Evolutionary conservation across 2,797 vertebrate genomes (phyloP), one percentile per base, ranked within the genome.

Genomic region (Meda fulgida): DNA sequence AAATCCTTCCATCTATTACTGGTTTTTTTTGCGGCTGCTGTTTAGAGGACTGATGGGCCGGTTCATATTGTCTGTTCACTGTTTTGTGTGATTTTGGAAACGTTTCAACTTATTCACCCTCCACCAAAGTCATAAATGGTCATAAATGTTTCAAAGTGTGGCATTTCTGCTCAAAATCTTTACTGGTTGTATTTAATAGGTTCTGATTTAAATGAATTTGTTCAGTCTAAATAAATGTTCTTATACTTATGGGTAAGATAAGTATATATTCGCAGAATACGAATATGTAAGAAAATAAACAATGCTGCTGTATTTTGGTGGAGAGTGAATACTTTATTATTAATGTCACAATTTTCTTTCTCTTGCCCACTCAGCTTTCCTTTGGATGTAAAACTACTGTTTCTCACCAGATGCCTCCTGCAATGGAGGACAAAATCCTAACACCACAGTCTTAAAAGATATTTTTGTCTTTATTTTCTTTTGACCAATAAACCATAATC

Each of bases 401-500:
- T 43, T 51, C 51, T 58, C 51, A 71, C 67, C 80, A 58, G 80
- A 51, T 70, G 46, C 53, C 66, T 71, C 66, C 79, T 43, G 38
- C 77, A 43, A 16, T 23, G 58, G 77, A 46, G 77, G 46, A 78
- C 18, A 23, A 79, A 79, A 21, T 31, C 77, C 46, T 29, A 43
- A 78, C 58, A 78, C 58, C 77, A 65, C 23, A 9, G 77, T 46
- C 77, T 79, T 79, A 65, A 43, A 58, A 78, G 0, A 65, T 31
- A 31, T 31, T 46, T 79, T 65, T 79, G 77, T 78, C 53, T 69
- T 16, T 72, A 67, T 7, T 51, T 14, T 65, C 9, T 73, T 71
- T 19, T 65, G 29, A 48, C 40, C 26, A 83, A 83, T 83, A 83
- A 83, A 83, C 70, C 81, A 75, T 65, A 65, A 75, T 83, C 40